Evolutionary conservation across 2,888 invertebrate species (phyloP).

Genomic region (Dyspetes luteomarginatus): DNA sequence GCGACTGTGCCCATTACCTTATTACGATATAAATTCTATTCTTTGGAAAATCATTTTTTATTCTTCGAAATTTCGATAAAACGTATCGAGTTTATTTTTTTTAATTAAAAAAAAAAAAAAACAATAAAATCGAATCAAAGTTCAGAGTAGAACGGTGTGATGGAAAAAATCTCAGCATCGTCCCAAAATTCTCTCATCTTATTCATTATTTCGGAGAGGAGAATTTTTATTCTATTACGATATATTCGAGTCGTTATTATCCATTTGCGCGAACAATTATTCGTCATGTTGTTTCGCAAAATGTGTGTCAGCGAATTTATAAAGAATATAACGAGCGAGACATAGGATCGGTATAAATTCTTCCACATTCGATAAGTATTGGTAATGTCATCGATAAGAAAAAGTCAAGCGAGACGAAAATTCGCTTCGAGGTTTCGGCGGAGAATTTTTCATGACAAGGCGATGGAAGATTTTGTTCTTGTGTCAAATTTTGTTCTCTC

Average conservation of each 20-base stretch:
- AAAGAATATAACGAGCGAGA: neutral
- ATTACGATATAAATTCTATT: neutral
- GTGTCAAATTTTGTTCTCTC: slow-evolving; percentile 2
- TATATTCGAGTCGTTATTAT: neutral
- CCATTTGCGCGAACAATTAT: no score
- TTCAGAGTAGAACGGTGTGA: neutral
- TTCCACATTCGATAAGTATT: neutral
- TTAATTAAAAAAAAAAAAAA: neutral
- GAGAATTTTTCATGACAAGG: neutral
- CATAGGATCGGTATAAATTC: neutral
- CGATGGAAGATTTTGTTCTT: neutral
- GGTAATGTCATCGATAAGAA: neutral
- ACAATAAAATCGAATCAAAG: neutral
- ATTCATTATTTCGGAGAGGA: neutral
- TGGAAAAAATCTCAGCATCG: neutral
- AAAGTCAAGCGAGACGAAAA: neutral
- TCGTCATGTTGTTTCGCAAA: neutral
- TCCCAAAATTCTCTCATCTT: neutral
- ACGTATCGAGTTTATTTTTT: neutral
- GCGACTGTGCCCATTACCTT: no score
- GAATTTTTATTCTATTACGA: neutral
- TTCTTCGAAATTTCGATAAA: no score
- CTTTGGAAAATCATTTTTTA: neutral
- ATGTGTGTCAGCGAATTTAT: neutral
- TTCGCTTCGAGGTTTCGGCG: neutral